Conservation (phyloP, 2,888 invertebrate species). For the Phymatocera aterrima region DNA sequence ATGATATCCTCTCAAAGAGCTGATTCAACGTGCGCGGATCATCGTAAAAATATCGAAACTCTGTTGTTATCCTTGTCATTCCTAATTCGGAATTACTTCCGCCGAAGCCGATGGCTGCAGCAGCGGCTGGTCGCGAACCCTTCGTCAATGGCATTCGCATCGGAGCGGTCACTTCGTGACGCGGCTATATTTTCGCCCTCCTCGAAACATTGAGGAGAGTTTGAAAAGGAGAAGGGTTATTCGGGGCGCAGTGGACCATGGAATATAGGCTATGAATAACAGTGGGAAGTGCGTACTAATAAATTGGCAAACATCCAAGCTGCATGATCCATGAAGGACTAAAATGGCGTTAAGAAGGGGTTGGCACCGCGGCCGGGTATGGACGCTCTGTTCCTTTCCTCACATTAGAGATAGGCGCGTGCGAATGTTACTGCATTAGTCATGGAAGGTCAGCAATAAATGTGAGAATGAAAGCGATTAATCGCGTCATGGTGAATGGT, state of each 20-base stretch:
- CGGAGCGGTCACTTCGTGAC: constrained; percentile 37
- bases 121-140: neutral
- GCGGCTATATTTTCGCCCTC: constrained; percentile 23
- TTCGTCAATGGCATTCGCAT: neutral
- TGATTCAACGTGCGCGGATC: neutral
- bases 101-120: too few relatives aligned
- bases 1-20: neutral
- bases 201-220: neutral
- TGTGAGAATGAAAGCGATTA: neutral
- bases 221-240: constrained; percentile 27
- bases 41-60: too few relatives aligned
- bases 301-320: constrained; percentile 35
- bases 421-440: constrained; percentile 33
- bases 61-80: too few relatives aligned
- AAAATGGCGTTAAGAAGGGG: constrained; percentile 22
- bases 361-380: neutral
- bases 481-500: constrained; percentile 21
- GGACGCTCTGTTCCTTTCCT: neutral
- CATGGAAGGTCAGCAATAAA: constrained; percentile 36
- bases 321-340: constrained; percentile 45
- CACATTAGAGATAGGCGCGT: too few relatives aligned
- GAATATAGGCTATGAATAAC: neutral
- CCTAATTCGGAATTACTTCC: too few relatives aligned
- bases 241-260: neutral
- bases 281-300: constrained; percentile 6